Conservation (phyloP, 2,797 vertebrate genomes). For the Xenentodon cancila region DNA sequence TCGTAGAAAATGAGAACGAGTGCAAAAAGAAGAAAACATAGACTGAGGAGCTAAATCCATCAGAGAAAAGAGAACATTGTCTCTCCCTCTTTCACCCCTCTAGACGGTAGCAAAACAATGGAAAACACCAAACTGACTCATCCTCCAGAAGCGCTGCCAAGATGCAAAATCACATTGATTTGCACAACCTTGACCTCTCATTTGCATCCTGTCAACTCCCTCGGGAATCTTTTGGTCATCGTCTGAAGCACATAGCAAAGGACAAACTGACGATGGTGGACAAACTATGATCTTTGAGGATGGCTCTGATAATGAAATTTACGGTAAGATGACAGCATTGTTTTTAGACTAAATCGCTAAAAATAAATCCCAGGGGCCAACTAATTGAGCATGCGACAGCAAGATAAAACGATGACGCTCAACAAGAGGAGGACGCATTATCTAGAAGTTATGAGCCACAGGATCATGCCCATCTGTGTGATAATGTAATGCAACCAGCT, state of each 20-base stretch:
- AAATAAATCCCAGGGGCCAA: constrained; percentile 18
- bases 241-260: constrained; percentile 46
- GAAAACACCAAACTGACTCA: constrained; percentile 55
- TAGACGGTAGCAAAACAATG: constrained; percentile 17
- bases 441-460: constrained; percentile 39
- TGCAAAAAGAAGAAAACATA: constrained; percentile 4
- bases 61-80: constrained; percentile 11
- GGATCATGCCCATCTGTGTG: constrained; percentile 57
- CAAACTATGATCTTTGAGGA: constrained; percentile 31
- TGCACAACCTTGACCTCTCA: constrained; percentile 61
- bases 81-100: constrained; percentile 13
- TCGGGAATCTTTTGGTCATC: constrained; percentile 52
- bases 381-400: constrained; percentile 52
- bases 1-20: constrained; percentile 8
- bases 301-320: constrained; percentile 29
- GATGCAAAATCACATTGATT: constrained; percentile 65
- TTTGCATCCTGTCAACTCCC: constrained; percentile 64
- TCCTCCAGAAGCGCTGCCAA: constrained; percentile 50
- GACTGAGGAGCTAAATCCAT: constrained; percentile 12
- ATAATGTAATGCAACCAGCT: constrained; percentile 60
- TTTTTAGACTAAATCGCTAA: constrained; percentile 29
- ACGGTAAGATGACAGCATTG: constrained; percentile 27
- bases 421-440: constrained; percentile 46
- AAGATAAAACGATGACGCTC: constrained; percentile 35
- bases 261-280: constrained; percentile 26